phyloP scores from a whole-genome alignment of 2,113 vertebrate species.

The Sciurus niger region DNA sequence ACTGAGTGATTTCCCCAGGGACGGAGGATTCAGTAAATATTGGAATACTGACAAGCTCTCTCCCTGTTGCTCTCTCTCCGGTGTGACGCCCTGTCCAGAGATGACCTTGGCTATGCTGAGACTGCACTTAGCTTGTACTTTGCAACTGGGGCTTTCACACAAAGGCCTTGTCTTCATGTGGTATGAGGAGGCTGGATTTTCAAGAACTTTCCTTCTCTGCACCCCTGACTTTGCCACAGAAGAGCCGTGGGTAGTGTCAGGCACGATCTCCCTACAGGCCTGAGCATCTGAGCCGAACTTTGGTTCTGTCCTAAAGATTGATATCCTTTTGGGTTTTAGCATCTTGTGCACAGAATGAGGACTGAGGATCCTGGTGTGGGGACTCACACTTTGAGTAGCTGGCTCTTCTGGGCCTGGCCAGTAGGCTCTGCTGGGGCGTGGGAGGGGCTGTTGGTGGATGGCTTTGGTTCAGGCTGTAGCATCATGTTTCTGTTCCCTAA shows the following conservation, averaged over 20 bases:
- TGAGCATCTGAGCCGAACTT: background rate
- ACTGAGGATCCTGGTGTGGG: background rate
- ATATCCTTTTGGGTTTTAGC: background rate
- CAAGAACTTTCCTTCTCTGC: constrained; percentile 21
- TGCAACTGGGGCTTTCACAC: background rate
- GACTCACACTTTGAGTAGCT: background rate
- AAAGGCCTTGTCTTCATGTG: background rate
- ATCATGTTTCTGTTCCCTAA: background rate
- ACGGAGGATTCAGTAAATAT: constrained; percentile 39
- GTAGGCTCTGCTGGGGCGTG: background rate
- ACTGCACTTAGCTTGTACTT: background rate
- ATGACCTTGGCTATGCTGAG: constrained; percentile 59
- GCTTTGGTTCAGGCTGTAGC: background rate
- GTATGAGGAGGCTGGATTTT: background rate
- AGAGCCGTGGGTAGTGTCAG: background rate
- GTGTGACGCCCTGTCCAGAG: background rate
- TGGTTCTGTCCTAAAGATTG: background rate
- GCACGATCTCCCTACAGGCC: accelerated
- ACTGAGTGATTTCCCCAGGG: constrained; percentile 41
- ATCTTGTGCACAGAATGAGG: background rate
- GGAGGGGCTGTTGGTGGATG: background rate
- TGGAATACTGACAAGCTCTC: constrained; percentile 49
- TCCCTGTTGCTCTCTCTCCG: background rate
- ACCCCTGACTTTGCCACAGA: background rate
- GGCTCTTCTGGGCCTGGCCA: background rate